A percentile compares a stretch with the other conserved stretches of the same genome.
These are phyloP conservation scores for Galerucella calmariensis DNA, from an alignment of 2,888 invertebrate genomes.

Conservation along the genomic window DNA sequence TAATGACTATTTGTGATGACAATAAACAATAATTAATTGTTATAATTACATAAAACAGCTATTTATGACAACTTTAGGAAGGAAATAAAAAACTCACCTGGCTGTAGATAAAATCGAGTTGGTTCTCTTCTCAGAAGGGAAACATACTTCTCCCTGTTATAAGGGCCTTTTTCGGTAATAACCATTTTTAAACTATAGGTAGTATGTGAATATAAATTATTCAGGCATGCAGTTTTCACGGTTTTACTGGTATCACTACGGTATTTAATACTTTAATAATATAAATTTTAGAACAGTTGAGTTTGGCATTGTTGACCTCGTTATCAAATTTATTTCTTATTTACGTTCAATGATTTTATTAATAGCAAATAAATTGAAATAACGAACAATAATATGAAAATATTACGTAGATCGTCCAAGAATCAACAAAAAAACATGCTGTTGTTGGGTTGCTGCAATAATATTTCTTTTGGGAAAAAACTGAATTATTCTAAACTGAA, in stretches of 20 bases:
- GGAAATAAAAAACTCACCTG: constrained; percentile 18
- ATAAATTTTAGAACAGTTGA: constrained; percentile 22
- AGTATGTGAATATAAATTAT: not conserved
- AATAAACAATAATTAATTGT: too few species aligned
- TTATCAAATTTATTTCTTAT: constrained; percentile 32
- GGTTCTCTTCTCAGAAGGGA: constrained; percentile 33
- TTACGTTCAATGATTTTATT: constrained; percentile 26
- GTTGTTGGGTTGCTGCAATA: not conserved
- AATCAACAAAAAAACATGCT: constrained; percentile 15
- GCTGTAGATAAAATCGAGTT: constrained; percentile 31
- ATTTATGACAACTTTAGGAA: not conserved
- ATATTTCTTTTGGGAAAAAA: not conserved
- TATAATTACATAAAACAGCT: too few species aligned
- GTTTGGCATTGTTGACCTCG: constrained; percentile 30
- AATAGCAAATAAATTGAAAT: constrained; percentile 29
- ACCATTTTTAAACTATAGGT: constrained; percentile 21
- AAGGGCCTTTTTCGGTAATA: not conserved
- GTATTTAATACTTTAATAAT: constrained; percentile 8
- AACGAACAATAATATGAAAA: constrained; percentile 18
- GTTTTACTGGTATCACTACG: constrained; percentile 2
- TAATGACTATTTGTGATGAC: too few species aligned
- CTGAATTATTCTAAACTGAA: not conserved
- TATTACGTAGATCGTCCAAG: constrained; percentile 12
- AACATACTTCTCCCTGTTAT: constrained; percentile 27
- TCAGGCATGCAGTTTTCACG: not conserved